Evolutionary conservation across 1,140 invertebrate genomes (phyloP).

Genomic region (Drosophila equinoxialis): DNA sequence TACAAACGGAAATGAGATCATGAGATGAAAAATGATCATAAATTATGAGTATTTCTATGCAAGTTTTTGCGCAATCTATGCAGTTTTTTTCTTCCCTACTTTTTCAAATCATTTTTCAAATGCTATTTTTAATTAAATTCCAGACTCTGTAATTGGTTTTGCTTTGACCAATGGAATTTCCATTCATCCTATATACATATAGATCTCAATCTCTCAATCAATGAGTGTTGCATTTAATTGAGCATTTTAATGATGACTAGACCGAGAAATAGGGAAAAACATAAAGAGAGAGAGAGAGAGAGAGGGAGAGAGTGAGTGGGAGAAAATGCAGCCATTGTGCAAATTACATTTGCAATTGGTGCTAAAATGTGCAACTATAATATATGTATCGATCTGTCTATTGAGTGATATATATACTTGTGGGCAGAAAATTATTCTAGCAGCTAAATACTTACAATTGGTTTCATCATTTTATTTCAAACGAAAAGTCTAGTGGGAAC

Average conservation of each 20-base stretch:
- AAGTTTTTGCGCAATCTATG: slow-evolving; percentile 6
- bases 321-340: slow-evolving; percentile 6
- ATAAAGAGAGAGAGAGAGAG: background rate
- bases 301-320: background rate
- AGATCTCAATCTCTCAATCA: slow-evolving; percentile 59
- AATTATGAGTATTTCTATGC: slow-evolving; percentile 47
- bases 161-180: slow-evolving; percentile 61
- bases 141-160: slow-evolving; percentile 69
- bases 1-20: slow-evolving; percentile 77
- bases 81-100: background rate
- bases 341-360: slow-evolving; percentile 10
- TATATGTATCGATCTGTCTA: background rate
- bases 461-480: background rate
- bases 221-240: slow-evolving; percentile 66
- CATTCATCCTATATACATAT: slow-evolving; percentile 75
- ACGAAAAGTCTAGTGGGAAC: too few species aligned
- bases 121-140: slow-evolving; percentile 75
- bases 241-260: slow-evolving; percentile 48
- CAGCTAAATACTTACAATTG: background rate
- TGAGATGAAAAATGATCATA: slow-evolving; percentile 53
- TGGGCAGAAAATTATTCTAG: background rate
- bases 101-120: slow-evolving; percentile 33
- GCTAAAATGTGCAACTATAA: background rate
- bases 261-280: background rate
- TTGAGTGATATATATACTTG: background rate